These are phyloP conservation scores for Marasmarcha lunaedactyla DNA, from an alignment of 2,888 invertebrate species.

Conservation along the genomic window DNA sequence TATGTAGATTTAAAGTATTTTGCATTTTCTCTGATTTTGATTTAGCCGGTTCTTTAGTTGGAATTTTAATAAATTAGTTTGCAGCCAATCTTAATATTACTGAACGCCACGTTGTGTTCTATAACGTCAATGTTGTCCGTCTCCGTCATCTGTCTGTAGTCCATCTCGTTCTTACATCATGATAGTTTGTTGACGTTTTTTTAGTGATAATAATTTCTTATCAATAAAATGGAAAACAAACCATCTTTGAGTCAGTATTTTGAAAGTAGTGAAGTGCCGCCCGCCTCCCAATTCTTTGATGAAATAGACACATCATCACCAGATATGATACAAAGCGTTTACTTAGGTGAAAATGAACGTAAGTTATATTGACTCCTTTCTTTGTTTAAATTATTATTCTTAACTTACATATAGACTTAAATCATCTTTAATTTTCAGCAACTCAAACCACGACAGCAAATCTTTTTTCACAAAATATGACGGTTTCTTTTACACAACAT, in stretches of 20 bases:
- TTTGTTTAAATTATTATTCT: slow-evolving; percentile 1
- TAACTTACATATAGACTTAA: too few relatives aligned
- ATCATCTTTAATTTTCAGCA: slow-evolving; percentile 16
- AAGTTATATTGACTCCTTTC: slow-evolving; percentile 12
- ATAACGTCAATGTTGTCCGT: background rate
- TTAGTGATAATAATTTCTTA: background rate
- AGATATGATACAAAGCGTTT: slow-evolving; percentile 62
- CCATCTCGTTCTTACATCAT: too few relatives aligned
- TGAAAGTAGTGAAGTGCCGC: slow-evolving; percentile 48
- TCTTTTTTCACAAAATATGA: slow-evolving; percentile 35
- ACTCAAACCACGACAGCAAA: slow-evolving; percentile 27
- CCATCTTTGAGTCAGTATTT: slow-evolving; percentile 72
- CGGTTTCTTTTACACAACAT: slow-evolving; percentile 36
- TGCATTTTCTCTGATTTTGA: too few relatives aligned
- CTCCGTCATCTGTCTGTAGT: background rate
- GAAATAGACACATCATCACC: slow-evolving; percentile 58
- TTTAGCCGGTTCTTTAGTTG: too few relatives aligned
- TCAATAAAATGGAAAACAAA: slow-evolving; percentile 47
- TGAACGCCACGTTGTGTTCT: too few relatives aligned
- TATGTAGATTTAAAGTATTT: too few relatives aligned
- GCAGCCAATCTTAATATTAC: too few relatives aligned
- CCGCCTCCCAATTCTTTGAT: slow-evolving; percentile 60
- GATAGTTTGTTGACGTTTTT: too few relatives aligned
- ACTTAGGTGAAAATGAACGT: slow-evolving; percentile 52
- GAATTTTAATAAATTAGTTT: too few relatives aligned